Percentiles rank a stretch among this genome's conserved stretches.
Conservation (phyloP, 2,797 vertebrate genomes). For the Sebastes itinus region DNA sequence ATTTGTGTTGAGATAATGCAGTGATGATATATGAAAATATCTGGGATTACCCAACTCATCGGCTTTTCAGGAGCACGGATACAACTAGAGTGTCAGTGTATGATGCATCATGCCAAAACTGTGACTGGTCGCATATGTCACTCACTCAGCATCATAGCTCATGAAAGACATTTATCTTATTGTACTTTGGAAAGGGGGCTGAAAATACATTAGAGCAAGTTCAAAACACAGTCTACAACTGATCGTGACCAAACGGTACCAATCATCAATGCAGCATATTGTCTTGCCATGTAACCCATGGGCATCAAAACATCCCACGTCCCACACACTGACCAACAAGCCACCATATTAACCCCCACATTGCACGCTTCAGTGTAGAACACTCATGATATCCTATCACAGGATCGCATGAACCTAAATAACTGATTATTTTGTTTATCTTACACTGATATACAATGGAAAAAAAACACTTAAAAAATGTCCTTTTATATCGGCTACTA, state of each 20-base stretch:
- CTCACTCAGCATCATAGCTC: not conserved
- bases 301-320: no score
- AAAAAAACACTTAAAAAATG: not conserved
- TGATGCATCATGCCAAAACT: not conserved
- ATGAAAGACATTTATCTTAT: not conserved
- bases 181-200: not conserved
- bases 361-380: no score
- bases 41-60: not conserved
- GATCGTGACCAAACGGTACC: not conserved
- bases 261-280: not conserved
- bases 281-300: no score
- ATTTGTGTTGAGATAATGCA: constrained; percentile 16
- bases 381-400: no score
- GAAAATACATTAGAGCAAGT: not conserved
- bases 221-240: not conserved
- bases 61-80: not conserved
- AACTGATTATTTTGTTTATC: not conserved
- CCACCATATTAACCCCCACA: no score
- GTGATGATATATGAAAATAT: not conserved
- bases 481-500: not conserved
- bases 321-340: no score
- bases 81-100: not conserved
- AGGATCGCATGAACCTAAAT: not conserved
- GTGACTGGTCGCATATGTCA: not conserved
- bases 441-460: not conserved